Percentiles rank a stretch among this genome's conserved stretches.
Evolutionary conservation across 1,140 invertebrate species (phyloP).

Genomic region (Drosophila lowei): DNA sequence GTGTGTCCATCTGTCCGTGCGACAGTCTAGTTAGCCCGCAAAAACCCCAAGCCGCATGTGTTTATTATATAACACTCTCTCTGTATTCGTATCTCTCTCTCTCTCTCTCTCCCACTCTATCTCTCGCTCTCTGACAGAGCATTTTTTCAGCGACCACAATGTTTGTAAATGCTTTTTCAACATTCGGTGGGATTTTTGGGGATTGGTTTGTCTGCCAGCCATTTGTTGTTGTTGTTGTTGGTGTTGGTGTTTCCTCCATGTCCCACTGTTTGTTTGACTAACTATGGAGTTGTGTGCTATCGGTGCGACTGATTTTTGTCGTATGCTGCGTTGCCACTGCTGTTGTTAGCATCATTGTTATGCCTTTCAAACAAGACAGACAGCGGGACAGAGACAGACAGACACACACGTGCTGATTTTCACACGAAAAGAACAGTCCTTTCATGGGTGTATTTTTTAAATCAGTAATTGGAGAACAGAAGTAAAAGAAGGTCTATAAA

Average conservation of each 20-base stretch:
- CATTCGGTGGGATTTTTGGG: constrained; percentile 30
- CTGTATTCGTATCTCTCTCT: not conserved
- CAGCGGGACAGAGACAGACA: constrained; percentile 9
- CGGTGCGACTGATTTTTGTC: constrained; percentile 25
- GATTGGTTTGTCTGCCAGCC: constrained; percentile 27
- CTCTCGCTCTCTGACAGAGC: no score
- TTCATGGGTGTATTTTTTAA: no score
- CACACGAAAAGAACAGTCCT: not conserved
- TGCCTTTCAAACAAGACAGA: constrained; percentile 8
- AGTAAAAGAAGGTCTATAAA: no score
- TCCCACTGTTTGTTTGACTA: constrained; percentile 26
- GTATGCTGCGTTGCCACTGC: not conserved
- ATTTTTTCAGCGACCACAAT: constrained; percentile 44
- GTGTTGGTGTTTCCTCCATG: no score
- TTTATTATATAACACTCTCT: constrained; percentile 43
- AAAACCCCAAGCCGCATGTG: constrained; percentile 36
- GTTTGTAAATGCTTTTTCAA: constrained; percentile 57
- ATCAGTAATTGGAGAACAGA: no score
- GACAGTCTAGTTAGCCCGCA: constrained; percentile 30
- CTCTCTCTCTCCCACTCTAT: no score
- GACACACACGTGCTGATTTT: constrained; percentile 17
- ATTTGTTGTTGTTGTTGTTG: not conserved
- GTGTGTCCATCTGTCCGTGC: constrained; percentile 18
- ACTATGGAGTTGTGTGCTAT: constrained; percentile 14
- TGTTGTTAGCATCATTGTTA: constrained; percentile 19